Base-by-base conservation (phyloP, 37 sponge, comb jelly and placozoan genomes). In the Chondrilla cf. caribensis region DNA sequence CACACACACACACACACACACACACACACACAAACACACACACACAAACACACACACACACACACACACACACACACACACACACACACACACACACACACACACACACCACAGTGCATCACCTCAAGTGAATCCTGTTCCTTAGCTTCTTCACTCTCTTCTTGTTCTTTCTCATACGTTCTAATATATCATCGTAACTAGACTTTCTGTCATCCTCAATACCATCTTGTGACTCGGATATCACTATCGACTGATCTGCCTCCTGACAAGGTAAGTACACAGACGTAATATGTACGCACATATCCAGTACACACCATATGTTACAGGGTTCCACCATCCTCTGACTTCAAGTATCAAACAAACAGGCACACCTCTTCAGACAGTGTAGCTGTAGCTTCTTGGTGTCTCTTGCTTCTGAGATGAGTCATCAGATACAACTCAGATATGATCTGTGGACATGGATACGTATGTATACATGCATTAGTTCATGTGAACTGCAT, bases 71-170 rank as follows among this genome's bases (percentile, higher is more conserved):
- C n/a, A n/a, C n/a, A n/a, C n/a, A n/a, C n/a, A n/a, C n/a, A n/a
- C n/a, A n/a, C n/a, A n/a, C n/a, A n/a, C n/a, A n/a, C n/a, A n/a
- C n/a, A n/a, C n/a, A n/a, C n/a, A n/a, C n/a, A n/a, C n/a, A n/a
- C n/a, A n/a, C n/a, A n/a, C n/a, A n/a, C n/a, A n/a, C n/a, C n/a
- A n/a, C n/a, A n/a, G n/a, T n/a, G n/a, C n/a, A n/a, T n/a, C n/a
- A 92, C 93, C 85, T 89, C 70, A 51, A 44, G 47, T 35, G 60
- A 82, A 94, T 84, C 44, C 92, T 58, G 21, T 89, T 89, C 33
- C 85, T 78, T 8, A 94, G 60, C 57, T 94, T 94, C 87, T 80
- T 94, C 25, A 83, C 85, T 77, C 92, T 78, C 66, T 92, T 94
- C 83, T 89, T 88, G 26, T 87, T 84, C 25, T 71, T 66, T 42